Percentiles rank a stretch among this genome's conserved stretches.
Conservation (phyloP, 2,113 vertebrate species). For the Bos javanicus region DNA sequence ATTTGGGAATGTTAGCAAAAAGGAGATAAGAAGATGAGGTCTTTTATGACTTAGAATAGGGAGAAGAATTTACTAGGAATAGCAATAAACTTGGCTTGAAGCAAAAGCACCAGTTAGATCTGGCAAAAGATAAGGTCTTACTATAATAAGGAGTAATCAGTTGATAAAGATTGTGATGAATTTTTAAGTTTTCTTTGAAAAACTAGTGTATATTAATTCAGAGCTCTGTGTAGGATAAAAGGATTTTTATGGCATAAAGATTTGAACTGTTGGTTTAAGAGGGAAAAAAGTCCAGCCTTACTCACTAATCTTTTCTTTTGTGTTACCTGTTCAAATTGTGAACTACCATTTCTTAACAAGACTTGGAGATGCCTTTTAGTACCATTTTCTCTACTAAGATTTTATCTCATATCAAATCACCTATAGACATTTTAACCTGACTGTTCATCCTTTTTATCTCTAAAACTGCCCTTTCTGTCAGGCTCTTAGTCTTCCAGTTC, state of each 20-base stretch:
- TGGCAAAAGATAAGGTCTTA: background rate
- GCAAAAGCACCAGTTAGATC: background rate
- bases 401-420: background rate
- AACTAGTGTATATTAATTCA: background rate
- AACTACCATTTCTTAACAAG: background rate
- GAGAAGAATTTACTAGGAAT: slow-evolving; percentile 24
- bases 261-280: background rate
- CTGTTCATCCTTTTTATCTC: background rate
- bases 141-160: background rate
- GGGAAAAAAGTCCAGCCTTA: background rate
- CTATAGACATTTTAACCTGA: background rate
- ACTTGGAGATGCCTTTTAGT: background rate
- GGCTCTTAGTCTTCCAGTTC: background rate
- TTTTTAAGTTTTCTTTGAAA: slow-evolving; percentile 12
- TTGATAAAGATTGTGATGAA: background rate
- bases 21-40: background rate
- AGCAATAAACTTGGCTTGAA: background rate
- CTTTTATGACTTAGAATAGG: background rate
- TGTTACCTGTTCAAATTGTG: background rate
- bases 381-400: background rate
- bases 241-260: background rate
- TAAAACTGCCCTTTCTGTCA: background rate
- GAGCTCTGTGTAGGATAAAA: background rate
- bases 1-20: background rate
- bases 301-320: background rate